Percentiles rank a stretch among this genome's conserved stretches.
Conservation (phyloP, 2,113 vertebrate genomes). For the Neolamprologus modestus region DNA sequence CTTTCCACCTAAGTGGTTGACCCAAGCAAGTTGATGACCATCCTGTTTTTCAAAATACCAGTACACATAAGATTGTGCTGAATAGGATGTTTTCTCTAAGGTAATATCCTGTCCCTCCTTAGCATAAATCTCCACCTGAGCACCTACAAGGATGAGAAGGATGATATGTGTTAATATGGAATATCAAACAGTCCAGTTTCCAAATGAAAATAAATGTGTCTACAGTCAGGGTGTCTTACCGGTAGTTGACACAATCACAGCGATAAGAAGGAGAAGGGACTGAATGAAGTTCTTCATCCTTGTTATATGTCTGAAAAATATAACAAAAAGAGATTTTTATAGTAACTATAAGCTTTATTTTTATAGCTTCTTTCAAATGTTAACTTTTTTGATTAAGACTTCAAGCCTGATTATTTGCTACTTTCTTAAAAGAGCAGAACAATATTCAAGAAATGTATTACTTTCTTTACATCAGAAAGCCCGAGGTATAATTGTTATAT, state of each 20-base stretch:
- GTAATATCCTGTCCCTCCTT: background rate
- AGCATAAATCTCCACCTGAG: background rate
- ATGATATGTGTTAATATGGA: background rate
- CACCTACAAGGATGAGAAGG: background rate
- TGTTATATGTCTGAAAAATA: background rate
- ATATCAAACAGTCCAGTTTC: background rate
- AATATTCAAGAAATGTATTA: background rate
- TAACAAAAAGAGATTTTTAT: background rate
- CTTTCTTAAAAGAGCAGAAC: background rate
- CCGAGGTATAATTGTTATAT: background rate
- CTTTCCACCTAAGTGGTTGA: accelerated
- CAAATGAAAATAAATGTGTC: background rate
- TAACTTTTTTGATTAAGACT: background rate
- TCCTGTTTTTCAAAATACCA: background rate
- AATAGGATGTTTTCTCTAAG: accelerated
- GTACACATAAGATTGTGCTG: background rate
- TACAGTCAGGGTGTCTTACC: background rate
- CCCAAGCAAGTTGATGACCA: accelerated
- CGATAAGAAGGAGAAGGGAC: background rate
- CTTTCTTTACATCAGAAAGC: background rate
- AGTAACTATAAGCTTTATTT: background rate
- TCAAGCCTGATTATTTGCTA: background rate
- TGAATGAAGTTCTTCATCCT: conserved; percentile 31
- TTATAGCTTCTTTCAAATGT: background rate
- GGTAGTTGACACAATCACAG: background rate